Base-by-base conservation (phyloP, 2,113 vertebrate genomes). In the Penelope pileata region DNA sequence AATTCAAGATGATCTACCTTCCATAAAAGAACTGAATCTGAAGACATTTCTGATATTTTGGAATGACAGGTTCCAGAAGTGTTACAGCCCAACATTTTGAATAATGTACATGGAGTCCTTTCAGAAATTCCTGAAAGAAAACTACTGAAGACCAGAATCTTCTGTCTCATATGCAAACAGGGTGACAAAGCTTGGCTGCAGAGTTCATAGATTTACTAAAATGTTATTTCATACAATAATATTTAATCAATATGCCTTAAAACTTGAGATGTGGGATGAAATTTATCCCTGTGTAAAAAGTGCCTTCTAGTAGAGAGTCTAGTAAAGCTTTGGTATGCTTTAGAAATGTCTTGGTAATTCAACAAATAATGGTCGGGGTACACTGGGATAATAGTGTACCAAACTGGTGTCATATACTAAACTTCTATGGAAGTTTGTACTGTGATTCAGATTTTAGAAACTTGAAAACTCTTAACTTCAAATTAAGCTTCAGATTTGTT, bases 1-100 rank as follows among this genome's bases (percentile, higher is more conserved):
- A 87, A 89, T 83, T 79, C 67, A 87, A 96, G 78, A 74, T 40
- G 74, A 87, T 73, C 81, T 75, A n/a, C 64, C 56, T 94, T 45
- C 82, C 36, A 12, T 88, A 88, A 81, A 85, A 75, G 86, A 88
- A 86, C 42, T 73, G 75, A 78, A 53, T 88, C 50, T 70, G 77
- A 91, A 95, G 73, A 96, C 3, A 8, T 90, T 42, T 3, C 63
- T 80, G 50, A 43, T 90, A 74, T 73, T 77, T 94, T 88, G 34
- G 54, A 92, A 74, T 86, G 73, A 67, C 75, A 88, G 30, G 6
- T 89, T 93, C 66, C 73, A 93, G 85, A 95, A 88, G 36, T 48
- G 88, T 80, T 94, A 43, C 12, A 91, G 43, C 74, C 88, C 58
- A 88, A 53, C 13, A 34, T 94, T 86, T 84, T 86, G 74, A 51